These are phyloP conservation scores for Mantis religiosa DNA, from an alignment of 2,888 invertebrate species.

Conservation along the genomic window DNA sequence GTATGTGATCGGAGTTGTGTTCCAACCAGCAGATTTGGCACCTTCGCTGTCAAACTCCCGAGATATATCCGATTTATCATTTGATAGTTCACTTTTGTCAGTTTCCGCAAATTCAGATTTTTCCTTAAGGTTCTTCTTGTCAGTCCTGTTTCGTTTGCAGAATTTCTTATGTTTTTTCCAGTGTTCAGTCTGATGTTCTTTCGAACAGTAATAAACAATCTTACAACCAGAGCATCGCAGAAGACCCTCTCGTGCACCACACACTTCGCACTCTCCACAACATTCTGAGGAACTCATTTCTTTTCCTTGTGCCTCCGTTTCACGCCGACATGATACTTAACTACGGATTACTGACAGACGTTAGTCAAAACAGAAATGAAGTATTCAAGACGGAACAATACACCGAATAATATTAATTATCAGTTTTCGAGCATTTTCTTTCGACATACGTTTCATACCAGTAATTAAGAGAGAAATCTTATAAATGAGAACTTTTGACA, in stretches of 20 bases:
- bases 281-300: conserved; percentile 29
- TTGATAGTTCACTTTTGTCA: background rate
- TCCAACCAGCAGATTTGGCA: conserved; percentile 34
- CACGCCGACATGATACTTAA: background rate
- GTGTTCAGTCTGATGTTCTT: conserved; percentile 72
- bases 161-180: conserved; percentile 69
- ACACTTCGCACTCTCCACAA: conserved; percentile 45
- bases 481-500: background rate
- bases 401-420: background rate
- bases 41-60: background rate
- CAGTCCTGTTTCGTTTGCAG: conserved; percentile 33
- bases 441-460: background rate
- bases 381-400: background rate
- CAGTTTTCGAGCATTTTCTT: background rate
- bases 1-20: conserved; percentile 52
- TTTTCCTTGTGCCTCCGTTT: background rate
- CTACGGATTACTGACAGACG: background rate
- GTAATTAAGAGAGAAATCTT: background rate
- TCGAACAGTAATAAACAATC: conserved; percentile 70
- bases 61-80: background rate
- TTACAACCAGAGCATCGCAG: conserved; percentile 73
- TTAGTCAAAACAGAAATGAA: background rate
- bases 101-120: background rate
- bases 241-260: conserved; percentile 56
- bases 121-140: conserved; percentile 20